These are phyloP conservation scores for Anthrax anthrax DNA, from an alignment of 2,888 invertebrate genomes.

Conservation along the genomic window DNA sequence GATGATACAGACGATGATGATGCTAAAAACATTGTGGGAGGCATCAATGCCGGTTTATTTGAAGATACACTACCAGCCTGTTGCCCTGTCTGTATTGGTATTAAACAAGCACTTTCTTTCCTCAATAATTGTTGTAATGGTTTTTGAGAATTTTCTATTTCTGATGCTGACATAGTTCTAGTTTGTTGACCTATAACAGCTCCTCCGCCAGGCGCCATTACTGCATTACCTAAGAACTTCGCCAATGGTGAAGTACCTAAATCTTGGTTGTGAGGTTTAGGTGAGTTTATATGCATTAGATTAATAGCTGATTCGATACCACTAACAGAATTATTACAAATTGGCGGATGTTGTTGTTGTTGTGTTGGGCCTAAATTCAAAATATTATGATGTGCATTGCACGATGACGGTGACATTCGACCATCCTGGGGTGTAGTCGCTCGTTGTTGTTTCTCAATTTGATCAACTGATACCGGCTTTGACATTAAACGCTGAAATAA, in stretches of 20 bases:
- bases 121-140: constrained; percentile 9
- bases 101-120: constrained; percentile 3
- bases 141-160: constrained; percentile 1
- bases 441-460: constrained; percentile 77
- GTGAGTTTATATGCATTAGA: constrained; percentile 4
- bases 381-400: neutral
- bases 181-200: too few species aligned
- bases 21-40: constrained; percentile 71
- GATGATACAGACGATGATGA: constrained; percentile 27
- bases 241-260: constrained; percentile 40
- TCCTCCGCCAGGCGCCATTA: neutral
- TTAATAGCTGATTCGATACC: constrained; percentile 4
- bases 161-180: neutral
- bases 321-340: neutral
- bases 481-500: constrained; percentile 67
- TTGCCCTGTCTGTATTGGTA: neutral
- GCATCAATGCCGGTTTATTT: constrained; percentile 63
- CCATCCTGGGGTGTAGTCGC: constrained; percentile 55
- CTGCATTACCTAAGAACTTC: constrained; percentile 29
- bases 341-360: neutral
- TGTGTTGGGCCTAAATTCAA: neutral
- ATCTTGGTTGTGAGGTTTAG: constrained; percentile 23
- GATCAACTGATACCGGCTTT: constrained; percentile 53
- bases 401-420: constrained; percentile 24
- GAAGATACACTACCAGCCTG: neutral